Evolutionary conservation across 92 coral and sea anemone species (phyloP).

Genomic region (Heteractis magnifica): DNA sequence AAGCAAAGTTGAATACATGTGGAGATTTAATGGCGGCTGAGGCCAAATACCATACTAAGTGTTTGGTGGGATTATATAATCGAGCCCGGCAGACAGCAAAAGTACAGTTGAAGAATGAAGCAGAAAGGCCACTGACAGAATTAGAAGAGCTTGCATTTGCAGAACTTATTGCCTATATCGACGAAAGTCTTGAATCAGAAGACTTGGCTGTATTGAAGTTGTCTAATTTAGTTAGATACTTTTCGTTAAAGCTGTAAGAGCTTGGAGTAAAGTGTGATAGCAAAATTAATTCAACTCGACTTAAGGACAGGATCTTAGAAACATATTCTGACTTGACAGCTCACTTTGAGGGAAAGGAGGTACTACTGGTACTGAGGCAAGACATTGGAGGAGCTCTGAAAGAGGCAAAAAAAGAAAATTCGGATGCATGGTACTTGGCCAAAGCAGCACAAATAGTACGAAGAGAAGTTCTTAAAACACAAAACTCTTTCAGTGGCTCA

Average conservation of each 20-base stretch:
- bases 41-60: conserved; percentile 54
- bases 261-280: conserved; percentile 40
- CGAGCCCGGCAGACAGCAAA: conserved; percentile 30
- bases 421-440: conserved; percentile 48
- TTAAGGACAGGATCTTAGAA: conserved; percentile 48
- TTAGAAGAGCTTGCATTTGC: conserved; percentile 50
- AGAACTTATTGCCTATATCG: not conserved
- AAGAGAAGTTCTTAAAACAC: conserved; percentile 41
- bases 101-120: conserved; percentile 36
- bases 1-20: too few relatives aligned
- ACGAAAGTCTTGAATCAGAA: not conserved
- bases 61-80: conserved; percentile 39
- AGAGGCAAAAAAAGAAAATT: conserved; percentile 41
- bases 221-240: conserved; percentile 15
- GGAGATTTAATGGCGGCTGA: conserved; percentile 53
- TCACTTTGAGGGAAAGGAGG: conserved; percentile 55
- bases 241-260: conserved; percentile 38
- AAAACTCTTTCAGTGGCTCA: conserved; percentile 51
- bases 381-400: conserved; percentile 53
- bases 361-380: conserved; percentile 38
- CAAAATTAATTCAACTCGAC: conserved; percentile 39
- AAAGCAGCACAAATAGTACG: conserved; percentile 52
- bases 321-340: conserved; percentile 53
- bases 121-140: conserved; percentile 25
- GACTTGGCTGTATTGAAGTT: conserved; percentile 13